A percentile compares a stretch with the other conserved stretches of the same genome.
Evolutionary conservation across 2,113 vertebrate genomes (phyloP).

Genomic region (Aviceda subcristata): DNA sequence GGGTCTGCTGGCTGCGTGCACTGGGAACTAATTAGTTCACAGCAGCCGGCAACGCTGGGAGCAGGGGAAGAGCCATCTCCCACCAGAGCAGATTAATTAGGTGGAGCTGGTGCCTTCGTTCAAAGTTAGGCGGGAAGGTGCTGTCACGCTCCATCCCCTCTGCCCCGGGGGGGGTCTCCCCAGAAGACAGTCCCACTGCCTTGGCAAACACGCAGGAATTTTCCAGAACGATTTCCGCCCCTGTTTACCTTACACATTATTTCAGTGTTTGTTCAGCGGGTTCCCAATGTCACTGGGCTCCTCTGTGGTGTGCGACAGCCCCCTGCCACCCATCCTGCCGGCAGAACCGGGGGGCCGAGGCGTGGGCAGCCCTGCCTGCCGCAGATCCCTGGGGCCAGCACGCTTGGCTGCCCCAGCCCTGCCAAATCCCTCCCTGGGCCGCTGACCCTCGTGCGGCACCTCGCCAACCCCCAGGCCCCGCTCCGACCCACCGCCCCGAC

Average conservation of each 20-base stretch:
- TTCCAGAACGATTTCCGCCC: conserved; percentile 52
- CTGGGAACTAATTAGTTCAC: not conserved
- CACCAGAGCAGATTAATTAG: not conserved
- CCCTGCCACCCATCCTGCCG: not conserved
- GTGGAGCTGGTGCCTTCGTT: not conserved
- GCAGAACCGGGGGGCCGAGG: not conserved
- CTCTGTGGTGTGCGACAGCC: not conserved
- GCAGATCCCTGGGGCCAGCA: not conserved
- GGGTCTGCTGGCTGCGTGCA: not conserved
- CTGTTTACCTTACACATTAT: conserved; percentile 56
- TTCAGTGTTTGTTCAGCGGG: conserved; percentile 28
- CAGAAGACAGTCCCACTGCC: not conserved
- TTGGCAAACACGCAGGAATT: conserved; percentile 39
- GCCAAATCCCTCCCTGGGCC: not conserved
- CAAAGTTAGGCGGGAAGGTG: not conserved
- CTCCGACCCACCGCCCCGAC: not conserved
- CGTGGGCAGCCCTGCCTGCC: not conserved
- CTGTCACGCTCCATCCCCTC: not conserved
- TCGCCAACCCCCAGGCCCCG: not conserved
- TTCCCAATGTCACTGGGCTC: not conserved
- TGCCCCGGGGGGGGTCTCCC: not conserved
- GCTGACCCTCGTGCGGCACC: not conserved
- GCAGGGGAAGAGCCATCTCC: not conserved
- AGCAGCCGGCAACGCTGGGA: not conserved
- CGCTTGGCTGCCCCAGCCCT: not conserved